Base-by-base conservation (phyloP, 2,113 vertebrate species). In the Pangasianodon hypophthalmus region DNA sequence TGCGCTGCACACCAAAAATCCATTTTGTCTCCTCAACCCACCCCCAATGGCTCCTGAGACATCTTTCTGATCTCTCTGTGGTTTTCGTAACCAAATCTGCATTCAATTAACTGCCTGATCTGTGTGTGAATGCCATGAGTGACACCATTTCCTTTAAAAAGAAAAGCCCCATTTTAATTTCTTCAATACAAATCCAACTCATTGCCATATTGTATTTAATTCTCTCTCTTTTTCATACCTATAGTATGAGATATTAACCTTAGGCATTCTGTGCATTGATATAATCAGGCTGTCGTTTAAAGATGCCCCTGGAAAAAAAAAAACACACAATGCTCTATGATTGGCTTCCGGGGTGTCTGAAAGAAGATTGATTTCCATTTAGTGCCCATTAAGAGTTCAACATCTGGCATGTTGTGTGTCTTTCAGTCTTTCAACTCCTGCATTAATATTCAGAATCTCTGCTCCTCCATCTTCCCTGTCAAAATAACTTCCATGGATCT, bases 361-460 rank as follows among this genome's bases (percentile, higher is more conserved):
- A 95, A 94, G 90, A 86, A 92, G 93, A 95, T 94, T 94, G 95
- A 95, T 96, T 95, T 95, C 93, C 92, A 94, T 96, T 96, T 94
- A 94, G 91, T 93, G 92, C 93, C 94, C 94, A 92, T 96, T 96
- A 96, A 94, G 96, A 94, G 89, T 93, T 87, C 95, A 95, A 96
- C 96, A 97, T 96, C 95, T 97, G 97, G 93, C 95, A 90, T 94
- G 92, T 93, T 91, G 91, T 92, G 92, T 87, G 90, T 89, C 85
- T 89, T 71, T 80, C 84, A 79, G 69, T 14, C 95, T 37, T 37
- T 94, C 95, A 96, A 93, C 94, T 94, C 87, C 94, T 44, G 32
- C 60, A 97, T 95, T 97, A 97, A 97, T 96, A 97, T 96, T 92
- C 90, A 96, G 95, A 92, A 96, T 92, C 85, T 94, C 94, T 90